Evolutionary conservation across 2,113 vertebrate species (phyloP), one percentile per base, ranked within the genome.

Genomic region (Antigone vipio): DNA sequence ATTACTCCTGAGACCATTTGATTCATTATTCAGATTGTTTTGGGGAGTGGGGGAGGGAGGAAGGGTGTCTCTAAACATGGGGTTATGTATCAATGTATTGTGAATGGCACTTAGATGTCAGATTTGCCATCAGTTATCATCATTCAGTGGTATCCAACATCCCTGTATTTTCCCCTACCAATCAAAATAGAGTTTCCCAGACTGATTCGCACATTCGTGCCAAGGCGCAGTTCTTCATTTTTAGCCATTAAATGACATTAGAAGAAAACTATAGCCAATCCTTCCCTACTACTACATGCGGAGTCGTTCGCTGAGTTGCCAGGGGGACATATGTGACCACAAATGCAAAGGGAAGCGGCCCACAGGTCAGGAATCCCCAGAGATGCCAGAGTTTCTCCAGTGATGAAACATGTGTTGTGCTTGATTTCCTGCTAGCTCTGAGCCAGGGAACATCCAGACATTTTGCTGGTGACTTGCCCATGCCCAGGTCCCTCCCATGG

Each of bases 1-100:
- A 97, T 98, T 97, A 97, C 95, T 98, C 93, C 96, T 92, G 96
- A 97, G 96, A 92, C 91, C 97, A 93, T 97, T 97, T 98, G 97
- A 98, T 97, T 98, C 96, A 96, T 98, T 98, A 97, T 97, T 97
- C 97, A 98, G 97, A 98, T 97, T 96, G 94, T 94, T 93, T 95
- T 76, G 53, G 47, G 80, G 86, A 86, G 88, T 62, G 91, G 92
- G 94, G 93, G 42, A 19, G n/a, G 81, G 91, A 95, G 95, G 85
- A 79, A 88, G 94, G 71, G 55, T 75, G 73, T 95, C 97, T 97
- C 96, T 96, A 97, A 96, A 95, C 96, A 96, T 63, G 89, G 88
- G 78, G 79, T 98, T 97, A 95, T 95, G 80, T 93, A 95, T 67
- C 49, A 67, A 96, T 92, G 95, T 83, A 71, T 94, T 93, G 90